These are phyloP conservation scores for Calypte anna DNA, from an alignment of 2,113 vertebrate genomes.

Conservation along the genomic window DNA sequence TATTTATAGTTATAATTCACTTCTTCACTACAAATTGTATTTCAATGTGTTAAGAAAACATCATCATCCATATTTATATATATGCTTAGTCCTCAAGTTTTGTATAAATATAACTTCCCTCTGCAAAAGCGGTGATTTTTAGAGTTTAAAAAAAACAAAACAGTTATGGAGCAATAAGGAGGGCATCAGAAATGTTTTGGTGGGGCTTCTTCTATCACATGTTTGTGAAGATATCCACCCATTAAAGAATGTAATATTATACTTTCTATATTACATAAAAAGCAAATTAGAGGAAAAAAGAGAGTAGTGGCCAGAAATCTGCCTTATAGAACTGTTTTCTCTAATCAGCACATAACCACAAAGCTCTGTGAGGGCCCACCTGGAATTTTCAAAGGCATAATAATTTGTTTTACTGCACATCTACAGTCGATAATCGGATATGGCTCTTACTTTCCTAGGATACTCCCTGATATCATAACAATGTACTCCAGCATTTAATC, in stretches of 20 bases:
- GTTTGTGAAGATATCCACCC: background rate
- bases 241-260: background rate
- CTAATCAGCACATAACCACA: background rate
- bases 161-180: background rate
- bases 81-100: background rate
- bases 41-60: background rate
- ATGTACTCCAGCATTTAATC: background rate
- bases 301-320: background rate
- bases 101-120: background rate
- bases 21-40: background rate
- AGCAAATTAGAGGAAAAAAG: background rate
- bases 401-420: background rate
- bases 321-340: background rate
- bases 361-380: background rate
- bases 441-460: background rate
- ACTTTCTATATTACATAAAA: background rate
- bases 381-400: background rate
- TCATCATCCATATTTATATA: background rate
- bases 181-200: background rate
- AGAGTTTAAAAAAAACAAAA: background rate
- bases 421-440: background rate
- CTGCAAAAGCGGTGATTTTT: background rate
- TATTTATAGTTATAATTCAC: background rate
- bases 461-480: background rate
- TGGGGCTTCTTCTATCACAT: background rate